Base-by-base conservation (phyloP, 2,113 vertebrate species). In the Engraulis encrasicolus region DNA sequence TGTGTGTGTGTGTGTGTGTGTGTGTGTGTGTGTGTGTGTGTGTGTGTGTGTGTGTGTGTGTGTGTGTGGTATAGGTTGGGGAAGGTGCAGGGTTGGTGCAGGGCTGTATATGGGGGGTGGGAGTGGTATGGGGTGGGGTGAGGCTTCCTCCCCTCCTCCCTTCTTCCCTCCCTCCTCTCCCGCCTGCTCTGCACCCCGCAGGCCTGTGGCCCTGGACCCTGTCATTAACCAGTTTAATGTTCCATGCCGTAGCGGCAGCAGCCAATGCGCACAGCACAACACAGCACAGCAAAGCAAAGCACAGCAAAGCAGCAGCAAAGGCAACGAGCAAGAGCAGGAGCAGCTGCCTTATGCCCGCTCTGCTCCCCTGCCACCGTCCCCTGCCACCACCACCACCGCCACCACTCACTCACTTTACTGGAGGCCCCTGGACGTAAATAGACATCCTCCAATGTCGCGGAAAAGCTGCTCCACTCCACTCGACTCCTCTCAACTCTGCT, bases 151-250 rank as follows among this genome's bases (percentile, higher is more conserved):
- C 4, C 40, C 40, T 3, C 9, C 40, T n/a, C n/a, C n/a, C n/a
- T n/a, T n/a, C n/a, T n/a, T n/a, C 4, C 40, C 40, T 45, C 40
- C 90, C n/a, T 88, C 91, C 90, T 92, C 89, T 89, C n/a, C n/a
- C n/a, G 91, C 90, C 91, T 89, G 88, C 89, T 89, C 86, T 19
- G 20, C 86, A 91, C 61, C 23, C 61, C 9, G 27, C 66, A 17
- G 31, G 27, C 66, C 66, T 74, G 66, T 74, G 23, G 87, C 81
- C 61, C 90, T 85, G 84, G 50, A 92, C 86, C 93, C 92, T 94
- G 91, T 94, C 91, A 93, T 94, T 94, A 93, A 82, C 90, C 87
- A 86, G 87, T 92, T 90, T 87, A 91, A 90, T 74, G 66, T 74
- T 34, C 66, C 23, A 0, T 14, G 66, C 58, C n/a, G 1, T 12